Conservation (phyloP, 2,797 vertebrate species). For the Crocodylus rhombifer region DNA sequence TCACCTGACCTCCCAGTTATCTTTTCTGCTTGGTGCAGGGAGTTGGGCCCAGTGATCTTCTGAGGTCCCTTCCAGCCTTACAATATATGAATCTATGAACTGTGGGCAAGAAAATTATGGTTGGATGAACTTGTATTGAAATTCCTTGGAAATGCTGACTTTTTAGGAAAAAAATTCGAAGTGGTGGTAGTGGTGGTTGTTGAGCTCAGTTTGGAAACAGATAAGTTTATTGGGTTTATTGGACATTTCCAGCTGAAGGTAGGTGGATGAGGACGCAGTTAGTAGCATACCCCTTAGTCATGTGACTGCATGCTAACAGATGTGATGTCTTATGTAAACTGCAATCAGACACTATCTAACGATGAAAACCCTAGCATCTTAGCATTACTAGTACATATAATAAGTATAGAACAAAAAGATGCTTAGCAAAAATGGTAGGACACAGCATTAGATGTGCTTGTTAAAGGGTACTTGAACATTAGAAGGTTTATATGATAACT, state of each 20-base stretch:
- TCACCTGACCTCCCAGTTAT: too few species aligned
- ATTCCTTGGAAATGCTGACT: not conserved
- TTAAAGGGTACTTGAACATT: not conserved
- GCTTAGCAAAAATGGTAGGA: not conserved
- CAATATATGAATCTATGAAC: too few species aligned
- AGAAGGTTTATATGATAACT: not conserved
- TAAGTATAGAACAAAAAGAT: not conserved
- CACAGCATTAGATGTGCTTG: accelerated
- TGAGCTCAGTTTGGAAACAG: not conserved
- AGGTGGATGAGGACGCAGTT: not conserved
- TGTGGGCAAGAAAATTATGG: not conserved
- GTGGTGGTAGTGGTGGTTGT: not conserved
- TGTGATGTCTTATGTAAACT: not conserved
- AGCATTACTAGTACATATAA: not conserved
- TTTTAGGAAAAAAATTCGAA: not conserved
- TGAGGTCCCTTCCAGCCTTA: too few species aligned
- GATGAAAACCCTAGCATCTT: not conserved
- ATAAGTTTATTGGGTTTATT: not conserved
- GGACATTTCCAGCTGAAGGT: not conserved
- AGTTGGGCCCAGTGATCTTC: too few species aligned
- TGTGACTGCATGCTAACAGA: not conserved
- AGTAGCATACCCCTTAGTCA: not conserved
- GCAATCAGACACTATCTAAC: not conserved
- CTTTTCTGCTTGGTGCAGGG: too few species aligned
- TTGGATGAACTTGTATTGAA: not conserved